phyloP scores from a whole-genome alignment of 2,797 vertebrate species.

The Geotria australis region DNA sequence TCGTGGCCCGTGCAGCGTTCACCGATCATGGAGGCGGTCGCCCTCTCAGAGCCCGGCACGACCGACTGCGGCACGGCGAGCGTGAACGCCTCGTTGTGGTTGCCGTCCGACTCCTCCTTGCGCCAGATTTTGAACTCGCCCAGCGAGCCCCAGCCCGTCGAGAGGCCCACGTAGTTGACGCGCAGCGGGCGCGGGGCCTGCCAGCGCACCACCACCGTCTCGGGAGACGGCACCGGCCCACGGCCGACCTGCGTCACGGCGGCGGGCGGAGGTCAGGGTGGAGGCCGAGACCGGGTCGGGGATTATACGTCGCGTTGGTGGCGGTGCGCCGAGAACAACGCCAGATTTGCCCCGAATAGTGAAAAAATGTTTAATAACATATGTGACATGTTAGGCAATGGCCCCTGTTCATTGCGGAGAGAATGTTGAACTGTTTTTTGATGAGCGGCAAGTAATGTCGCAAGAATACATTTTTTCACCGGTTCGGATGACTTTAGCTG shows the following conservation, averaged over 20 bases:
- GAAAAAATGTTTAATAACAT: no score
- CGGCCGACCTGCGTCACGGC: conserved; percentile 32
- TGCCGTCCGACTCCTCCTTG: conserved; percentile 61
- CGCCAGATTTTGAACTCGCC: conserved; percentile 87
- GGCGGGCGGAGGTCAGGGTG: conserved; percentile 1
- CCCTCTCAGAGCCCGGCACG: conserved; percentile 57
- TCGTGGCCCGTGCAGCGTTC: conserved; percentile 3
- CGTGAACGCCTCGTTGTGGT: conserved; percentile 81
- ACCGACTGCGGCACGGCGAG: conserved; percentile 56
- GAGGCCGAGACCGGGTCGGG: no score
- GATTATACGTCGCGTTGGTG: no score
- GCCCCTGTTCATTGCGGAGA: no score
- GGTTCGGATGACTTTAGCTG: no score
- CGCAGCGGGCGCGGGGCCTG: conserved; percentile 19
- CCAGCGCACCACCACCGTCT: conserved; percentile 48
- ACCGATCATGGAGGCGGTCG: conserved; percentile 63
- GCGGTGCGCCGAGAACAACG: no score
- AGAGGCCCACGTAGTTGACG: conserved; percentile 61
- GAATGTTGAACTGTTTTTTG: no score
- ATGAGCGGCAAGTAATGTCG: no score
- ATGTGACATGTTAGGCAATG: no score
- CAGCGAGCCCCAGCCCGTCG: conserved; percentile 72
- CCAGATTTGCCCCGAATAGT: no score
- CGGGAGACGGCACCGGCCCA: conserved; percentile 32
- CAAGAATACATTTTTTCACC: no score